These are phyloP conservation scores for Archivesica marissinica DNA, from an alignment of 1,140 invertebrate species.

Conservation along the genomic window DNA sequence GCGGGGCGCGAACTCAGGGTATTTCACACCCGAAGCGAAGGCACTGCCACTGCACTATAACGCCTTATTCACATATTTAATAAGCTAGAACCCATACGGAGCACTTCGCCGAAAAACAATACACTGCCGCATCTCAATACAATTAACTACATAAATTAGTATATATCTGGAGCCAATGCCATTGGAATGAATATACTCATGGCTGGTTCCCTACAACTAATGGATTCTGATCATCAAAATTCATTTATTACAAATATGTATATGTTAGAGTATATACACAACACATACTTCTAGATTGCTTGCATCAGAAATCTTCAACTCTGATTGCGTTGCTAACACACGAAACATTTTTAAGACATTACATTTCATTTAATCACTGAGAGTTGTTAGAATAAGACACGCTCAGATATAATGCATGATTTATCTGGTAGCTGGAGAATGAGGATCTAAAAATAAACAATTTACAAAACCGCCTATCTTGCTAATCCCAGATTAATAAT, in stretches of 20 bases:
- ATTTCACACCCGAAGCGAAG: no score
- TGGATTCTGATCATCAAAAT: conserved; percentile 46
- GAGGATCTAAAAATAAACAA: conserved; percentile 19
- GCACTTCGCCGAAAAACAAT: no score
- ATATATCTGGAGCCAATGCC: no score
- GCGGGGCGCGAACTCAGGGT: no score
- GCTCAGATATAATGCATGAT: conserved; percentile 14
- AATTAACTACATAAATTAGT: no score
- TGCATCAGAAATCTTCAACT: conserved; percentile 20
- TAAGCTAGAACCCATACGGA: no score
- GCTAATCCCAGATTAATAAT: conserved; percentile 55
- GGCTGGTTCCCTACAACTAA: no score
- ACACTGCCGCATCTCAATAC: no score
- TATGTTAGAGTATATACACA: conserved; percentile 41
- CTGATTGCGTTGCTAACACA: conserved; percentile 59
- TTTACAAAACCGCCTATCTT: conserved; percentile 24
- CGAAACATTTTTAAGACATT: conserved; percentile 53
- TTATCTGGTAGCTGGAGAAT: conserved; percentile 41
- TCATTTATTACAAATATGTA: conserved; percentile 50
- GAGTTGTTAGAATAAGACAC: conserved; percentile 47
- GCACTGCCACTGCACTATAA: no score
- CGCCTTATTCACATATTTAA: no score
- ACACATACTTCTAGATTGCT: conserved; percentile 39
- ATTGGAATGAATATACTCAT: no score
- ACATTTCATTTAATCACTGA: conserved; percentile 54